Evolutionary conservation across 2,113 vertebrate genomes (phyloP).

Genomic region (Elaphurus davidianus): DNA sequence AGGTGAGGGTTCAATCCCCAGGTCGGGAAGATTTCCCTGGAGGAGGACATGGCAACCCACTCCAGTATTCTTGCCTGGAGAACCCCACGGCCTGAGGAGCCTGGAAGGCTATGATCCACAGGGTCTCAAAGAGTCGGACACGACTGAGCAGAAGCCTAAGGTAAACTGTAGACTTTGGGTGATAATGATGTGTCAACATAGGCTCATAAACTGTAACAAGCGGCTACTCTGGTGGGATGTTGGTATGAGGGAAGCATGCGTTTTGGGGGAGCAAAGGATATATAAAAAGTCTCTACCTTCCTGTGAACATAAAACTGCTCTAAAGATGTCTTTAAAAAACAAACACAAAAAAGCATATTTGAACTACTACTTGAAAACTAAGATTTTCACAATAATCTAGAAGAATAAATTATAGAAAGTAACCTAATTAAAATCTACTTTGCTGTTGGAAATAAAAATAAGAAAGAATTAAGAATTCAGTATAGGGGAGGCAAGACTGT

Average conservation of each 20-base stretch:
- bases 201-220: background rate
- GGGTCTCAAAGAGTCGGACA: background rate
- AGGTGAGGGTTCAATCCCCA: background rate
- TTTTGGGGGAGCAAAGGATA: background rate
- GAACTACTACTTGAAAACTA: background rate
- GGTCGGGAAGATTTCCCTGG: background rate
- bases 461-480: background rate
- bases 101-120: background rate
- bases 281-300: background rate
- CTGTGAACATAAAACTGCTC: background rate
- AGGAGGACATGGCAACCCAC: background rate
- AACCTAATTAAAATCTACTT: background rate
- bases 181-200: background rate
- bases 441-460: background rate
- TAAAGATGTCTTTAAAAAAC: background rate
- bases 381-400: background rate
- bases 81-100: background rate
- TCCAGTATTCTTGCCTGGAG: background rate
- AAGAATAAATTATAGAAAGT: background rate
- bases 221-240: background rate
- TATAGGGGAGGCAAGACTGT: background rate
- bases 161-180: background rate
- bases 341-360: background rate
- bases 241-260: background rate
- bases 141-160: background rate